Evolutionary conservation across 2,113 vertebrate genomes (phyloP), one percentile per base, ranked within the genome.

Genomic region (Sphaerodactylus townsendi): DNA sequence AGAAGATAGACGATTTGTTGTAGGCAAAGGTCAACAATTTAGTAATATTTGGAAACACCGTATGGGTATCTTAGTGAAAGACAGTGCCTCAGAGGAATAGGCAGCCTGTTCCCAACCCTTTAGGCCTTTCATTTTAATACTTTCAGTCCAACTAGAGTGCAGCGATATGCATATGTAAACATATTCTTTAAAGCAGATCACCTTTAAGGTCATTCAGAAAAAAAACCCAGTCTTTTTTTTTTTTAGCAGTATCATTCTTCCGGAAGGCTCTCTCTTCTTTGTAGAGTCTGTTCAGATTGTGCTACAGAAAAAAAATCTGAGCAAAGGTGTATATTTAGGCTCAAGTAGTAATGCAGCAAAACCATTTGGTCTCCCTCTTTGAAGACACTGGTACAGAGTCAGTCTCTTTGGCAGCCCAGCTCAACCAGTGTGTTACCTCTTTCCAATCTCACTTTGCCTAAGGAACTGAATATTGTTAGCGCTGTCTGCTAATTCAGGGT

Each of bases 401-500:
- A 82, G 95, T 97, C 94, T 97, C 96, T 96, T 97, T 96, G 97
- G 97, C 96, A 95, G 96, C 94, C 91, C 91, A 91, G 87, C 92
- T 91, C 89, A 93, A 95, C 95, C 95, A 92, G 95, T 95, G 96
- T 97, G 98, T 99, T 99, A 99, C 98, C 98, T 99, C 92, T 97
- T 99, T 77, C 99, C 99, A 89, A 99, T 99, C 95, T 99, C 99
- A 85, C 97, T 99, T 96, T 99, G 99, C 95, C 98, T 96, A 82
- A 99, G 97, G 95, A 99, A 99, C 93, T 99, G 98, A 94, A 99
- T 98, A 93, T 99, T 99, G 95, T 98, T 99, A 79, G 98, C 96
- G 37, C 98, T 99, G 97, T 99, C 99, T 66, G 98, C 98, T 93
- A 99, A 96, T 94, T 99, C 99, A 1, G 99, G 99, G 96, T 99